Percentiles rank a stretch among this genome's conserved stretches.
phyloP scores from a whole-genome alignment of 2,888 invertebrate species.

The Exocentrus adspersus region DNA sequence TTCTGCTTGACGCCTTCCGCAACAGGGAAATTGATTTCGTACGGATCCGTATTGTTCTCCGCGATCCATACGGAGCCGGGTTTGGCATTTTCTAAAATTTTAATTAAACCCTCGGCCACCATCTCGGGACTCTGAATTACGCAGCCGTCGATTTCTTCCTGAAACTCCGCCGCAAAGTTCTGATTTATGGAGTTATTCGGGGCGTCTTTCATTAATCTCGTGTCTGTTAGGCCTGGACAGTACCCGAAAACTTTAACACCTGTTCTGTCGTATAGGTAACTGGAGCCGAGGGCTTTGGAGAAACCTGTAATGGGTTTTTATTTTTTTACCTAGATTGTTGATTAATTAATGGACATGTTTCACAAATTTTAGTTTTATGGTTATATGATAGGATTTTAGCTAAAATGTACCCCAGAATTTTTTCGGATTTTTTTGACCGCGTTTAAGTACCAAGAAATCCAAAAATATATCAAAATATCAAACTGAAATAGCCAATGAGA shows the following conservation, averaged over 20 bases:
- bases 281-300: conserved; percentile 50
- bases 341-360: too few relatives aligned
- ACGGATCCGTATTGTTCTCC: conserved; percentile 48
- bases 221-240: conserved; percentile 67
- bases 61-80: conserved; percentile 54
- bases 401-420: too few relatives aligned
- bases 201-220: conserved; percentile 57
- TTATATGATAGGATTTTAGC: too few relatives aligned
- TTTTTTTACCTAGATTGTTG: background rate
- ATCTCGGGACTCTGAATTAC: conserved; percentile 46
- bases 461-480: too few relatives aligned
- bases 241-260: conserved; percentile 67
- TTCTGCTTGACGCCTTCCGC: conserved; percentile 33
- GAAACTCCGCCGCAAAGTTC: conserved; percentile 53
- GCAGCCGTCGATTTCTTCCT: conserved; percentile 52
- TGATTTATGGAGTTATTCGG: conserved; percentile 51
- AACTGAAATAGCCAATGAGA: too few relatives aligned
- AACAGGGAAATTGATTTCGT: conserved; percentile 49
- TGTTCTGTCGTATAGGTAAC: conserved; percentile 62
- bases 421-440: too few relatives aligned
- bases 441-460: too few relatives aligned
- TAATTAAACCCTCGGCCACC: conserved; percentile 47
- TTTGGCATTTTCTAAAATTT: conserved; percentile 45
- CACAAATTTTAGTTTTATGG: too few relatives aligned
- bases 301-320: conserved; percentile 48